Evolutionary conservation across 1,140 invertebrate species (phyloP).

Genomic region (Zaprionus vittiger): DNA sequence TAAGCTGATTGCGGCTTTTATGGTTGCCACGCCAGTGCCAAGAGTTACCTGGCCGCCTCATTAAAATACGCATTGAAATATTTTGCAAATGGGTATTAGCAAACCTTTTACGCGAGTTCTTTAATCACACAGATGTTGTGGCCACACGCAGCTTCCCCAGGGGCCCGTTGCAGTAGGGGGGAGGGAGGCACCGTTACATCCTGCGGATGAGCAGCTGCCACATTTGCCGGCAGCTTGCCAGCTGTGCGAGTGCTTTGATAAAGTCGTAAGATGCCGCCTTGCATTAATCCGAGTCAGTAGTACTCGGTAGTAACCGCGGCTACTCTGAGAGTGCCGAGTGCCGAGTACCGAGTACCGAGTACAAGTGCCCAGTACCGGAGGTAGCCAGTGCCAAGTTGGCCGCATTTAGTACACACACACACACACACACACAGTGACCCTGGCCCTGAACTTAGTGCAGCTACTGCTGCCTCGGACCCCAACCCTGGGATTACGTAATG

Average conservation of each 20-base stretch:
- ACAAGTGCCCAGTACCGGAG: neutral
- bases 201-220: neutral
- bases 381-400: conserved; percentile 48
- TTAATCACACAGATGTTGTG: conserved; percentile 70
- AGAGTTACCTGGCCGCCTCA: conserved; percentile 35
- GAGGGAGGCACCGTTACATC: neutral
- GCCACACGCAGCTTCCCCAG: conserved; percentile 36
- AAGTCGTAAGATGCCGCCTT: conserved; percentile 30
- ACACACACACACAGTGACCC: conserved; percentile 61
- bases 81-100: conserved; percentile 61
- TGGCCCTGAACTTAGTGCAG: conserved; percentile 68
- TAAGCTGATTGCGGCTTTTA: conserved; percentile 67
- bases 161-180: neutral
- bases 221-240: conserved; percentile 42
- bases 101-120: conserved; percentile 61
- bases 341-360: conserved; percentile 4
- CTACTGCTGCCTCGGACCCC: conserved; percentile 6
- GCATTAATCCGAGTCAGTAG: conserved; percentile 27
- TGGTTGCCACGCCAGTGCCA: conserved; percentile 15
- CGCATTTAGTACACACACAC: conserved; percentile 42
- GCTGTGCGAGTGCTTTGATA: conserved; percentile 48
- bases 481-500: conserved; percentile 54
- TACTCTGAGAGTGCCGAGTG: conserved; percentile 2
- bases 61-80: conserved; percentile 75
- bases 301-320: neutral